Evolutionary conservation across 2,113 vertebrate species (phyloP).

Genomic region (Pseudois nayaur): DNA sequence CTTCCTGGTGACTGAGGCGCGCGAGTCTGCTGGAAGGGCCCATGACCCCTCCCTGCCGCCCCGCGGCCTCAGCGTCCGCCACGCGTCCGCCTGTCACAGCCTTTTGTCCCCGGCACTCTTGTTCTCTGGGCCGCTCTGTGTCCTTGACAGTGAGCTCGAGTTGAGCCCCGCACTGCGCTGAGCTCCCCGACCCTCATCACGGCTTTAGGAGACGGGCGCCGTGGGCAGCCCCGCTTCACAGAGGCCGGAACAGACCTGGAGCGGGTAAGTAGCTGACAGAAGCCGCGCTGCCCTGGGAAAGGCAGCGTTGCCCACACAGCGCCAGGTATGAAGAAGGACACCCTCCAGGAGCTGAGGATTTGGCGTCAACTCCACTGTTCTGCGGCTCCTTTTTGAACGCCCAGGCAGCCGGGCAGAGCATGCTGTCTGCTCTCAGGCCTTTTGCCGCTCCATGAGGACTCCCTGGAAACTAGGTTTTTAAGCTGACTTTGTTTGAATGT

Average conservation of each 20-base stretch:
- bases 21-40: not conserved
- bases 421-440: not conserved
- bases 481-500: not conserved
- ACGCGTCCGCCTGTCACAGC: accelerated
- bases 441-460: not conserved
- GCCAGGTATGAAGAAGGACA: not conserved
- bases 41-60: accelerated
- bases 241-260: not conserved
- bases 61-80: not conserved
- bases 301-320: too few relatives aligned
- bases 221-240: accelerated
- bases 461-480: not conserved
- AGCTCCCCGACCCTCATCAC: not conserved
- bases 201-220: too few relatives aligned
- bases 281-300: not conserved
- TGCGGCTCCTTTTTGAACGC: accelerated
- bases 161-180: not conserved
- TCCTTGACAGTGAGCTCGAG: not conserved
- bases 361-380: too few relatives aligned
- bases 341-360: not conserved
- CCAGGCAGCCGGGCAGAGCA: not conserved
- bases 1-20: not conserved
- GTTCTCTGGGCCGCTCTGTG: not conserved
- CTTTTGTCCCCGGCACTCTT: not conserved
- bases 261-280: accelerated